phyloP scores from a whole-genome alignment of 2,888 invertebrate species.

The Brachycybe producta region DNA sequence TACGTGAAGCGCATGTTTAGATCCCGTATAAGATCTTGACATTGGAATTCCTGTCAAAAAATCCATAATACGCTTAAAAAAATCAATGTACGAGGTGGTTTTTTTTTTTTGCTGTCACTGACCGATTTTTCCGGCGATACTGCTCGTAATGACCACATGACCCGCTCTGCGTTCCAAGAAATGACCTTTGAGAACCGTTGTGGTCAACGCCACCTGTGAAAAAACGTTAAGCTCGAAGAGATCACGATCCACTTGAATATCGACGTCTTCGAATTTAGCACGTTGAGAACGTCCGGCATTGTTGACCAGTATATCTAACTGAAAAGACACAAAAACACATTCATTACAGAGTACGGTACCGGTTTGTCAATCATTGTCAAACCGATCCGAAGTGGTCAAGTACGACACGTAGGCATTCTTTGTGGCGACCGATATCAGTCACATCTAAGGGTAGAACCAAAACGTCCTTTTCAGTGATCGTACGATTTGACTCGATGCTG shows the following conservation, averaged over 20 bases:
- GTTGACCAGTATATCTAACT: conserved; percentile 61
- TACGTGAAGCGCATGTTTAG: conserved; percentile 66
- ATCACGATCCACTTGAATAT: conserved; percentile 54
- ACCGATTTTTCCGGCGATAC: conserved; percentile 56
- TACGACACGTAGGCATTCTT: conserved; percentile 4
- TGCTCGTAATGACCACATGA: conserved; percentile 61
- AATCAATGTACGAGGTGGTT: not conserved
- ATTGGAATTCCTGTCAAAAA: conserved; percentile 46
- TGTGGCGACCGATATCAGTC: not conserved
- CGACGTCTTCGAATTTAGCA: conserved; percentile 55
- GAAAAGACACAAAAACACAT: conserved; percentile 23
- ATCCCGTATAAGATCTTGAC: conserved; percentile 55
- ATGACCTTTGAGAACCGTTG: conserved; percentile 51
- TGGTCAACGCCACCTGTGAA: conserved; percentile 52
- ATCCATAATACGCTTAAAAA: conserved; percentile 20
- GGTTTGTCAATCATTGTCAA: conserved; percentile 8
- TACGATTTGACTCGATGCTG: conserved; percentile 28
- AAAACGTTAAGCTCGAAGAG: conserved; percentile 68
- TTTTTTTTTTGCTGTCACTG: conserved; percentile 32
- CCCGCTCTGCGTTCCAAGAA: conserved; percentile 38
- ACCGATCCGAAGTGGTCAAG: conserved; percentile 12
- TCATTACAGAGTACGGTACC: conserved; percentile 9
- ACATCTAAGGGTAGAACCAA: conserved; percentile 12
- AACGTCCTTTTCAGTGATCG: not conserved
- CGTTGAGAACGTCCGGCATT: conserved; percentile 71